Evolutionary conservation across 2,888 invertebrate genomes (phyloP).

Genomic region (Euplexia lucipara): DNA sequence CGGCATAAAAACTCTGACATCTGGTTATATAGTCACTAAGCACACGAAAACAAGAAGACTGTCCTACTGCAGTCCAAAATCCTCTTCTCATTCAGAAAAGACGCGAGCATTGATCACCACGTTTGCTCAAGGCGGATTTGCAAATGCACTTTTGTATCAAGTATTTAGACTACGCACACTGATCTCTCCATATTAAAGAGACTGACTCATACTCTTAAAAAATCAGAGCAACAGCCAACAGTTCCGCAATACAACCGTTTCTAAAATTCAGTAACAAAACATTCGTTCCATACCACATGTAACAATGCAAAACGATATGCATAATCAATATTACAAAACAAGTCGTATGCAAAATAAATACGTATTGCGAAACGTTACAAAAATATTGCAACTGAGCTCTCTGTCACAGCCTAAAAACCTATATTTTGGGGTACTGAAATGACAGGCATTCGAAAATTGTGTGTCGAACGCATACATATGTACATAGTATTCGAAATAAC

Average conservation of each 20-base stretch:
- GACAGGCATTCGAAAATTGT: slow-evolving; percentile 30
- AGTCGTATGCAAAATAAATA: slow-evolving; percentile 53
- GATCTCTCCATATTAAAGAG: no score
- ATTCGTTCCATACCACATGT: slow-evolving; percentile 63
- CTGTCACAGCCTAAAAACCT: slow-evolving; percentile 39
- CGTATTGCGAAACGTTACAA: slow-evolving; percentile 56
- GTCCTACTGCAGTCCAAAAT: no score
- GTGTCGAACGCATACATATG: slow-evolving; percentile 40
- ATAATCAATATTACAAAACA: slow-evolving; percentile 59
- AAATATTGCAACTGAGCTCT: slow-evolving; percentile 36
- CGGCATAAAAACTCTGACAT: no score
- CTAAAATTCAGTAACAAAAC: slow-evolving; percentile 46
- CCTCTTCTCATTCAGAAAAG: no score
- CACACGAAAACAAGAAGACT: no score
- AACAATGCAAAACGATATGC: slow-evolving; percentile 50
- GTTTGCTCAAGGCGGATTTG: no score
- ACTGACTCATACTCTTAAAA: background rate
- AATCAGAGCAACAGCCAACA: background rate
- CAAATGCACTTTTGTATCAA: no score
- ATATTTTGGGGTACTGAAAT: slow-evolving; percentile 46
- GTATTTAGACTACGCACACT: no score
- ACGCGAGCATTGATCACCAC: no score
- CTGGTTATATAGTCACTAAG: no score
- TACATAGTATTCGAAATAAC: slow-evolving; percentile 41
- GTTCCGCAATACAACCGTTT: slow-evolving; percentile 25